Percentiles rank a stretch among this genome's conserved stretches.
These are phyloP conservation scores for Brachionus rubens DNA, from an alignment of 1,140 invertebrate genomes.

Conservation along the genomic window DNA sequence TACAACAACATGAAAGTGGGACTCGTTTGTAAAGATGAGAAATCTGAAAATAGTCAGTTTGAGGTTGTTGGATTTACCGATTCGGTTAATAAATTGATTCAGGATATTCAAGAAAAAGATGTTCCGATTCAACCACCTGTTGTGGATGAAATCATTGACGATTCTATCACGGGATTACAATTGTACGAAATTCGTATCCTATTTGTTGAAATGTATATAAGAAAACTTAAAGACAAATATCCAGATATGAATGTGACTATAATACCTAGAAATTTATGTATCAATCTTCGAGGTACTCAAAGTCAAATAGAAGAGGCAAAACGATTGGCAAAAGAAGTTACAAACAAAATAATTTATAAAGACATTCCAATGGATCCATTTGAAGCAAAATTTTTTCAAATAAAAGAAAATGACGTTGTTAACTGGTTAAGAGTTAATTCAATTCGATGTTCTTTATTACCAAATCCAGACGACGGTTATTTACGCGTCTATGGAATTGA, in stretches of 20 bases:
- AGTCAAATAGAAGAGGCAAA: neutral
- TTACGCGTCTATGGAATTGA: neutral
- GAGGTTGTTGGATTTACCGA: neutral
- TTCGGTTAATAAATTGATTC: neutral
- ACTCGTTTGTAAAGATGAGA: neutral
- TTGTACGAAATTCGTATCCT: slow-evolving; percentile 7
- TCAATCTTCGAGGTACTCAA: neutral
- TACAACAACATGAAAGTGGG: neutral
- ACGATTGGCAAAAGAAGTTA: neutral
- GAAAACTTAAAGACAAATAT: neutral
- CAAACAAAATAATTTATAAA: neutral
- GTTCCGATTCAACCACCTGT: no score
- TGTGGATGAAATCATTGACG: neutral
- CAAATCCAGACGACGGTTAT: neutral
- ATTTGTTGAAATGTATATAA: slow-evolving; percentile 10
- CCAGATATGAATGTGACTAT: neutral
- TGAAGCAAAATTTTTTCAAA: neutral
- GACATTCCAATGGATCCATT: neutral
- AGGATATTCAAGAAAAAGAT: neutral
- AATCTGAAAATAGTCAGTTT: neutral
- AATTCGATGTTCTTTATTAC: neutral
- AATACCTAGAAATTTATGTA: neutral
- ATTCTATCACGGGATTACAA: neutral
- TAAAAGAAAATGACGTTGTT: neutral
- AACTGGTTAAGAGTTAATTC: slow-evolving; percentile 20